Evolutionary conservation across 2,888 invertebrate genomes (phyloP).

Genomic region (Dyspetes luteomarginatus): DNA sequence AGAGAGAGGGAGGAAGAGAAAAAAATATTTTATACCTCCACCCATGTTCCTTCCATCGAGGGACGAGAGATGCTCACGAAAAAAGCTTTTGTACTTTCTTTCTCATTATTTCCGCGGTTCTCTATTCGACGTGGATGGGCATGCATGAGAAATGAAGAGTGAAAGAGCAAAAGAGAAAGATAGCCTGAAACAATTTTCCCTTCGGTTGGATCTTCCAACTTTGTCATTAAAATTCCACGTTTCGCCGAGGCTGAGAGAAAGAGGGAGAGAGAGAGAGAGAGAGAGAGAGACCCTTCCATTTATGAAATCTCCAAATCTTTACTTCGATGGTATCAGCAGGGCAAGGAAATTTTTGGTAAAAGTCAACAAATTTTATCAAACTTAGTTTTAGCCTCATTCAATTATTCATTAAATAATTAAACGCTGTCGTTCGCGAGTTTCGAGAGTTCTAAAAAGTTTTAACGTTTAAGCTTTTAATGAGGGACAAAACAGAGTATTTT

Average conservation of each 20-base stretch:
- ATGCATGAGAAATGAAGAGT: conserved; percentile 11
- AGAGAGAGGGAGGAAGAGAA: not conserved
- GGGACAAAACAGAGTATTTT: not conserved
- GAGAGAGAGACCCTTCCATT: not conserved
- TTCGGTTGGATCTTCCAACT: conserved; percentile 42
- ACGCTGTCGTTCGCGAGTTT: not conserved
- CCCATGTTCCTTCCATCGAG: conserved; percentile 8
- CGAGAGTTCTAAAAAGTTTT: not conserved
- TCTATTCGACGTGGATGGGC: conserved; percentile 33
- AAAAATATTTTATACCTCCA: conserved; percentile 31
- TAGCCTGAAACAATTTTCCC: conserved; percentile 30
- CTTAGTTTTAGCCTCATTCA: not conserved
- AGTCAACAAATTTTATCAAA: not conserved
- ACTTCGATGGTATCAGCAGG: not conserved
- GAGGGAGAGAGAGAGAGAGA: not conserved
- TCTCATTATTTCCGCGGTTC: conserved; percentile 61
- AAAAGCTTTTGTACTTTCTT: conserved; percentile 59
- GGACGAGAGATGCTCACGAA: conserved; percentile 23
- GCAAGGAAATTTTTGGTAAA: not conserved
- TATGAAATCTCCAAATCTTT: not conserved
- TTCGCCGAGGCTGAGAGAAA: not conserved
- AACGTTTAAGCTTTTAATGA: not conserved
- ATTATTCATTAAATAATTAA: conserved; percentile 7
- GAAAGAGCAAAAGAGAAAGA: not conserved
- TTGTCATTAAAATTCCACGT: conserved; percentile 50